Evolutionary conservation across 2,888 invertebrate species (phyloP), one percentile per base, ranked within the genome.

Genomic region (Incurvaria masculella): DNA sequence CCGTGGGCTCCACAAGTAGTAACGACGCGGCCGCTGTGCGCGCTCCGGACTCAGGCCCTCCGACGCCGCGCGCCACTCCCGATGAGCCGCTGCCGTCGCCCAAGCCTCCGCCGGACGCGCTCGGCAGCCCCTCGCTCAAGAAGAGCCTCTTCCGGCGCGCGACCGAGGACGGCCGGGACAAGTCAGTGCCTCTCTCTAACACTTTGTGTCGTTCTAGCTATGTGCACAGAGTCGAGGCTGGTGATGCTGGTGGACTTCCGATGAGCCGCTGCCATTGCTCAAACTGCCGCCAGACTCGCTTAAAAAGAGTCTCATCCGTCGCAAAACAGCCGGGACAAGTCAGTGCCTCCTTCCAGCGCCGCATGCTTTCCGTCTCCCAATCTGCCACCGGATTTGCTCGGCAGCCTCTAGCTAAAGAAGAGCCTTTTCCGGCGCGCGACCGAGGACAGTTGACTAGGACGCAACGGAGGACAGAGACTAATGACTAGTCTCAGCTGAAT

Each of bases 261-360:
- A 56, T 2, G 19, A 20, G 18, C 20, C 52, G 2, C 47, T 56
- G 18, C 60, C 59, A 0, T 64, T 67, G 42, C 65, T 65, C 11
- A 62, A 63, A 42, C 64, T 64, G 42, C 51, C 53, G 19, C 56
- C 59, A 5, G 69, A 68, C 49, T 81, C 83, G 26, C 79, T 83
- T 20, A 91, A 87, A 69, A 89, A 85, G 66, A 84, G 86, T 55
- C 83, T 93, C 58, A 89, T 92, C 61, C 93, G 93, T 72, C 91
- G 91, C 61, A 89, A 68, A 95, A 96, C 66, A 94, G 93, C 57
- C 88, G 95, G 81, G 94, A 96, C 66, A 91, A 86, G 94, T 94
- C 73, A 66, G 81, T 62, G 50, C 38, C 45, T 41, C 48, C 40
- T 42, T 47, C 55, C 42, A n/a, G n/a, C n/a, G n/a, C n/a, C n/a